phyloP scores from a whole-genome alignment of 2,113 vertebrate species.

The Corythornis madagascariensis region DNA sequence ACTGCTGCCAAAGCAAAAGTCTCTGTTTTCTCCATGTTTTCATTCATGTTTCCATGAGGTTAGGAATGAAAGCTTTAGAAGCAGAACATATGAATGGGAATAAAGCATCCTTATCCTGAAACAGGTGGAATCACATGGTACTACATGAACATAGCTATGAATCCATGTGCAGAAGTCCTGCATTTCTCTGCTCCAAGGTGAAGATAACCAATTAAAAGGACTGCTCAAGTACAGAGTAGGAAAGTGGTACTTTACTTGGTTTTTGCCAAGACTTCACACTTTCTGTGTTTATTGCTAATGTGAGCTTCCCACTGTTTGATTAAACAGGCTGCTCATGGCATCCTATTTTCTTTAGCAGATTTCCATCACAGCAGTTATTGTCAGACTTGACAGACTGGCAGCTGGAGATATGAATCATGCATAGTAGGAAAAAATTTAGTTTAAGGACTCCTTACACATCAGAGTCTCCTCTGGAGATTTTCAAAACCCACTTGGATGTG shows the following conservation, averaged over 20 bases:
- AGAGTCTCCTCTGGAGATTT: too few relatives aligned
- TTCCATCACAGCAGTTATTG: constrained; percentile 6
- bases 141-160: background rate
- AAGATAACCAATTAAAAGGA: background rate
- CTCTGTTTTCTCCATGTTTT: background rate
- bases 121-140: background rate
- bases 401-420: background rate
- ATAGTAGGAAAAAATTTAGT: background rate
- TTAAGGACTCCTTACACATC: background rate
- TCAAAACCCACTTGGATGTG: too few relatives aligned
- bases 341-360: constrained; percentile 35
- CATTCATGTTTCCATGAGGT: background rate
- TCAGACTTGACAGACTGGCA: constrained; percentile 4
- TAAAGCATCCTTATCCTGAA: background rate
- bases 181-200: background rate
- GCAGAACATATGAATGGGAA: background rate
- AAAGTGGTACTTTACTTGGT: background rate
- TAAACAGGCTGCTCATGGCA: background rate
- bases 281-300: constrained; percentile 7
- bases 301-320: constrained; percentile 8
- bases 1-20: background rate
- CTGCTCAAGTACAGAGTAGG: background rate
- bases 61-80: background rate
- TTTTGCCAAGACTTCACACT: background rate
- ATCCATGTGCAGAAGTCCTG: background rate